These are phyloP conservation scores for Azorinus chamasolen DNA, from an alignment of 2,888 invertebrate genomes.

Conservation along the genomic window DNA sequence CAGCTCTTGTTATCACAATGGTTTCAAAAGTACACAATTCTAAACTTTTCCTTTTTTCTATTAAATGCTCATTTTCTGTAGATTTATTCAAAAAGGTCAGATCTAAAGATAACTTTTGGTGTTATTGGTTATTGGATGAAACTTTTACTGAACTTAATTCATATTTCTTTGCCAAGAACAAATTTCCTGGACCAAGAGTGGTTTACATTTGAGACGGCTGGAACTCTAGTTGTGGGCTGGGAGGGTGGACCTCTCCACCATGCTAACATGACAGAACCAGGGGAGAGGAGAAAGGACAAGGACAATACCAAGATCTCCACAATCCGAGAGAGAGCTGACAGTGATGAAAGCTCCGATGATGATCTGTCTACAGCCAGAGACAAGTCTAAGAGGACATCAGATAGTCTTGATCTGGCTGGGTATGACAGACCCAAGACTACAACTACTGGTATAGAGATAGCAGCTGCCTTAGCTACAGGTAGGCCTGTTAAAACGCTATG, in stretches of 20 bases:
- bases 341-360: conserved; percentile 57
- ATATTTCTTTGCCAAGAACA: conserved; percentile 71
- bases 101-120: no score
- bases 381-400: conserved; percentile 22
- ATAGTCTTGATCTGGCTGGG: conserved; percentile 69
- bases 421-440: conserved; percentile 69
- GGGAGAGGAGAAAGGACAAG: conserved; percentile 32
- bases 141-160: no score
- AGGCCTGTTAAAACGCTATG: not conserved
- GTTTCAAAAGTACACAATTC: no score
- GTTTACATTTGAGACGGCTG: conserved; percentile 85
- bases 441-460: conserved; percentile 82
- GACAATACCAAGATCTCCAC: conserved; percentile 28
- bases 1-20: no score
- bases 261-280: conserved; percentile 35
- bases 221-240: conserved; percentile 84
- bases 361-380: conserved; percentile 24
- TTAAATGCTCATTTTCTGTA: no score
- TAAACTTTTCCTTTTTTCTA: no score
- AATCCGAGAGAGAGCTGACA: conserved; percentile 38
- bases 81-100: no score
- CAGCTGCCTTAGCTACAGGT: conserved; percentile 84
- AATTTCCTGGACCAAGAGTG: conserved; percentile 85
- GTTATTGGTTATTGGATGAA: no score
- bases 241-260: conserved; percentile 79